Evolutionary conservation across 2,113 vertebrate genomes (phyloP).

Genomic region (Forbesichthys papilliferus): DNA sequence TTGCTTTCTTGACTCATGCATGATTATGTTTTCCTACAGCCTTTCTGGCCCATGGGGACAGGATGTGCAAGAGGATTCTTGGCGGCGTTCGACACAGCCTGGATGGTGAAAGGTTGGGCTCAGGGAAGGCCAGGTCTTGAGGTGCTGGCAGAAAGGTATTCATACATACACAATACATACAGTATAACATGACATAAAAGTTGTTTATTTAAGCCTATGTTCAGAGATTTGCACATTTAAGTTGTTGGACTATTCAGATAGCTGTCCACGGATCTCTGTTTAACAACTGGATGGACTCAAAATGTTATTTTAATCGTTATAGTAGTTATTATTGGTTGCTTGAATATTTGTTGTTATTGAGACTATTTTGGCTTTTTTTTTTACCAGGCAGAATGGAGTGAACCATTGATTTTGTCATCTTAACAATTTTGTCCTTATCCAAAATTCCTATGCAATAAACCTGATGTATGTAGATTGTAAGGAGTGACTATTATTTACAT

Average conservation of each 20-base stretch:
- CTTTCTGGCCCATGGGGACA: conserved; percentile 99
- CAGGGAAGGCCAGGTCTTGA: conserved; percentile 84
- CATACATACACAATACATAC: background rate
- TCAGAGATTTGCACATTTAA: background rate
- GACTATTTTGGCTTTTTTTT: background rate
- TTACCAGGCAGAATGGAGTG: background rate
- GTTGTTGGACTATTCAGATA: no score
- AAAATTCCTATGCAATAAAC: background rate
- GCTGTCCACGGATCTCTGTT: no score
- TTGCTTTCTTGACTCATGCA: background rate
- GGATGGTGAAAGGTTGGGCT: conserved; percentile 96
- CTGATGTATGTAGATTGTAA: no score
- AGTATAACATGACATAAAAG: background rate
- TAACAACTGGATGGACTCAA: no score
- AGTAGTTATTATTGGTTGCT: background rate
- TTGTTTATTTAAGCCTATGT: background rate
- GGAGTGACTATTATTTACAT: no score
- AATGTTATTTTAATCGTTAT: background rate
- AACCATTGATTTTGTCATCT: background rate
- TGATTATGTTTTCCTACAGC: conserved; percentile 71
- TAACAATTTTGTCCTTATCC: background rate
- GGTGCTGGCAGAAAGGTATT: conserved; percentile 91
- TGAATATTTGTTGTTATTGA: background rate
- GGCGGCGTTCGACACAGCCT: conserved; percentile 92
- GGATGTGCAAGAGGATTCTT: conserved; percentile 95